phyloP scores from a whole-genome alignment of 2,113 vertebrate genomes.

The Clarias batrachus region DNA sequence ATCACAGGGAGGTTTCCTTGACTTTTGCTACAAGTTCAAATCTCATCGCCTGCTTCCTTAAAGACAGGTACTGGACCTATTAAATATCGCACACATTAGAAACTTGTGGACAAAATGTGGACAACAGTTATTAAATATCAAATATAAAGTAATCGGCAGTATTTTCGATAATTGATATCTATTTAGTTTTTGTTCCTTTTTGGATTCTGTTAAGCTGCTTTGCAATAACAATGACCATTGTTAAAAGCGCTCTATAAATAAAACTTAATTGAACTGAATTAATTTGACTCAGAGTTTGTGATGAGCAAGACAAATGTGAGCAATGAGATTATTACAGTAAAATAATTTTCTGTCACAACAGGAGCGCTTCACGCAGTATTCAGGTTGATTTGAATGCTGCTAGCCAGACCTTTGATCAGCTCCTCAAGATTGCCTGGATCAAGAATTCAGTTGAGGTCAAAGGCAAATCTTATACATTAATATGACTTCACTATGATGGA shows the following conservation, averaged over 20 bases:
- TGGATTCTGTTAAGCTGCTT: too few species aligned
- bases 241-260: too few species aligned
- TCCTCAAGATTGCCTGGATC: conserved; percentile 64
- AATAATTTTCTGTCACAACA: background rate
- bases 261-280: background rate
- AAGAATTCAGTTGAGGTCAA: conserved; percentile 57
- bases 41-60: conserved; percentile 69
- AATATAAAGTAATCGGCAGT: background rate
- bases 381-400: conserved; percentile 66
- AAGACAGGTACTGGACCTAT: conserved; percentile 56
- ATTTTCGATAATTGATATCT: background rate
- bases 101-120: background rate
- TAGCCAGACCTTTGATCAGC: conserved; percentile 54
- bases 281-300: background rate
- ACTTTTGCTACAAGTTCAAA: conserved; percentile 67
- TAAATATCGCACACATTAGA: background rate
- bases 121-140: too few species aligned
- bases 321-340: background rate
- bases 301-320: background rate
- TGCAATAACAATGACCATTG: too few species aligned
- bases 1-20: background rate
- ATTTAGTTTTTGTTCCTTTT: too few species aligned
- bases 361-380: conserved; percentile 31
- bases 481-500: background rate
- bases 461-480: background rate